These are phyloP conservation scores for Pogonognathellus flavescens DNA, from an alignment of 1,140 invertebrate genomes.

Conservation along the genomic window DNA sequence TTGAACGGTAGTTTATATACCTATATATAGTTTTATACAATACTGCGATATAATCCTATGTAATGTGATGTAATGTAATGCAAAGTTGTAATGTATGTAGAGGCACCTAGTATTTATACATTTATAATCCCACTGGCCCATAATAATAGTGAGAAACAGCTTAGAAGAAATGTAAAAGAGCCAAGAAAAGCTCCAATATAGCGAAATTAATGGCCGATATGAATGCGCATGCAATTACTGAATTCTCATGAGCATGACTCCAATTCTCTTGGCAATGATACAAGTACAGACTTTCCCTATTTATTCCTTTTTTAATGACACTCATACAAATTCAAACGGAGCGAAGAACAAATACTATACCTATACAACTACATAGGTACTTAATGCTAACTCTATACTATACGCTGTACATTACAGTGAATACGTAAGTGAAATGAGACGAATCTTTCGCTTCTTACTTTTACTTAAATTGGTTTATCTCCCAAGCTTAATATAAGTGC, in stretches of 20 bases:
- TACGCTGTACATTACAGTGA: background rate
- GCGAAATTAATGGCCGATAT: constrained; percentile 66
- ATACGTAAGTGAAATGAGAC: constrained; percentile 28
- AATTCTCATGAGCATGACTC: constrained; percentile 66
- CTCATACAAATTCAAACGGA: constrained; percentile 44
- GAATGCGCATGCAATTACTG: constrained; percentile 65
- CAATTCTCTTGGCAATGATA: constrained; percentile 66
- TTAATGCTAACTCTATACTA: constrained; percentile 21
- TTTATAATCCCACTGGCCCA: constrained; percentile 62
- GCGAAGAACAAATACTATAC: constrained; percentile 27
- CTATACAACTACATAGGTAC: background rate
- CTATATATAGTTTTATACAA: no score
- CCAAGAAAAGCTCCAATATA: constrained; percentile 55
- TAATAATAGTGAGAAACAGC: constrained; percentile 63
- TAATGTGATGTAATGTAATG: constrained; percentile 61
- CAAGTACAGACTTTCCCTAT: constrained; percentile 51
- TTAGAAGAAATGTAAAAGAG: constrained; percentile 55
- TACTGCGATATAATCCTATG: constrained; percentile 37
- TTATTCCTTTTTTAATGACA: constrained; percentile 48
- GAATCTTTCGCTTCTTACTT: constrained; percentile 13
- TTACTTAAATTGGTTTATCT: background rate
- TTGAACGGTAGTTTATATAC: constrained; percentile 27
- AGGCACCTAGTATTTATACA: constrained; percentile 54
- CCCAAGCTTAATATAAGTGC: background rate
- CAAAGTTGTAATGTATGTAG: constrained; percentile 51